phyloP scores from a whole-genome alignment of 2,113 vertebrate genomes.

The Hepsetus odoe region DNA sequence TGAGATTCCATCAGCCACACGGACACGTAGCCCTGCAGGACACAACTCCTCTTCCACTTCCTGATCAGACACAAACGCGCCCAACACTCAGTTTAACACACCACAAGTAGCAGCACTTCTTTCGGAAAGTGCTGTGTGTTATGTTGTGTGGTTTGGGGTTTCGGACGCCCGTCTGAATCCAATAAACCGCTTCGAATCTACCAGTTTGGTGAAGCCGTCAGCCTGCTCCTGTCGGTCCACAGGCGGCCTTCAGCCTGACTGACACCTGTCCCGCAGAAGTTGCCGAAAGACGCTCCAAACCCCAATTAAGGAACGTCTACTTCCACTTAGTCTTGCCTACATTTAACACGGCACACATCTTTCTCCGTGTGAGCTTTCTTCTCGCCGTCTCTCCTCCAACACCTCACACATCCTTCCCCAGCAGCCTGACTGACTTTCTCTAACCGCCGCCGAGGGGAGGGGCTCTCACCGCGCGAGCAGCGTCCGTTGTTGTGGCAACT shows the following conservation, averaged over 20 bases:
- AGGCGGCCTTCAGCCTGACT: background rate
- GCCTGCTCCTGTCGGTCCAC: background rate
- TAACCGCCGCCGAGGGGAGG: constrained; percentile 30
- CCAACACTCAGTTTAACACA: background rate
- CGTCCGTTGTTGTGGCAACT: constrained; percentile 42
- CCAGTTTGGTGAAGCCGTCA: background rate
- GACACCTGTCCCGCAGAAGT: constrained; percentile 20
- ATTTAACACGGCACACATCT: background rate
- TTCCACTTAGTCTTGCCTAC: background rate
- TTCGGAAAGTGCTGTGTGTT: background rate
- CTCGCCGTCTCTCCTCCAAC: background rate
- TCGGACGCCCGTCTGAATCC: background rate
- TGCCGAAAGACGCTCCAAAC: background rate
- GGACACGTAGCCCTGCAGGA: background rate
- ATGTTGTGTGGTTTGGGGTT: background rate
- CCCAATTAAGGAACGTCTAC: background rate
- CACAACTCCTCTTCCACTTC: background rate
- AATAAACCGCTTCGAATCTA: background rate
- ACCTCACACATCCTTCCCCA: background rate
- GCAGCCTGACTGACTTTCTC: background rate
- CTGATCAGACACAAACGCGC: constrained; percentile 7
- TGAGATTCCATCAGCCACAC: constrained; percentile 38
- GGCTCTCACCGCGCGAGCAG: constrained; percentile 17
- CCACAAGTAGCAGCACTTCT: background rate
- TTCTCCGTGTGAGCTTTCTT: background rate